A percentile compares a stretch with the other conserved stretches of the same genome.
Evolutionary conservation across 2,888 invertebrate species (phyloP).

Genomic region (Salticus scenicus): DNA sequence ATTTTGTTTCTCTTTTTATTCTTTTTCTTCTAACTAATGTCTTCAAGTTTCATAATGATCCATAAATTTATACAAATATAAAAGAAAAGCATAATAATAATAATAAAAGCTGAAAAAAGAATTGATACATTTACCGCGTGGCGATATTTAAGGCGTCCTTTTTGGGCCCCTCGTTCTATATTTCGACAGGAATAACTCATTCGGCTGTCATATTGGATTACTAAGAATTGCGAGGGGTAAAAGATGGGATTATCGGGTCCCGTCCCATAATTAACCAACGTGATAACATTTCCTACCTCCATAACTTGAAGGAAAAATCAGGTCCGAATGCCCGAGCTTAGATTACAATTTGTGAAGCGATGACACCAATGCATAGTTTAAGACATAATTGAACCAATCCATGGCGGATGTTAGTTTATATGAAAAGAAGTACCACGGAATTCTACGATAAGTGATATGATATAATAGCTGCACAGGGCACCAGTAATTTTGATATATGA

Average conservation of each 20-base stretch:
- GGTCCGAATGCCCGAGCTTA: not conserved
- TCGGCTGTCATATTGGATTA: slow-evolving; percentile 15
- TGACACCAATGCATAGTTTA: not conserved
- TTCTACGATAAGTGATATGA: not conserved
- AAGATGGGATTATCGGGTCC: not conserved
- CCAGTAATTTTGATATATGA: not conserved
- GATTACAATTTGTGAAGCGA: not conserved
- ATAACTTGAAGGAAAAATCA: not conserved
- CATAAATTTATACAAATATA: not conserved
- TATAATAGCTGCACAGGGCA: not conserved
- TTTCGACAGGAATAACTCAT: not conserved
- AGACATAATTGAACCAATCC: not conserved
- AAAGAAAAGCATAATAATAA: too few species aligned
- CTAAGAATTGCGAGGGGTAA: not conserved
- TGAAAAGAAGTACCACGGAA: not conserved
- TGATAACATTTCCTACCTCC: not conserved
- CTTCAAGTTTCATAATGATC: not conserved
- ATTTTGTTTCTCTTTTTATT: too few species aligned
- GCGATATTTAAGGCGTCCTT: not conserved
- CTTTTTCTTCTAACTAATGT: too few species aligned
- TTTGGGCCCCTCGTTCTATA: not conserved
- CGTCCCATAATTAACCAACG: not conserved
- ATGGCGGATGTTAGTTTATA: not conserved
- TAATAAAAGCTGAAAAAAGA: too few species aligned
- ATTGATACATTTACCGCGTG: not conserved